Evolutionary conservation across 2,888 invertebrate genomes (phyloP), one percentile per base, ranked within the genome.

Genomic region (Coelopa pilipes): DNA sequence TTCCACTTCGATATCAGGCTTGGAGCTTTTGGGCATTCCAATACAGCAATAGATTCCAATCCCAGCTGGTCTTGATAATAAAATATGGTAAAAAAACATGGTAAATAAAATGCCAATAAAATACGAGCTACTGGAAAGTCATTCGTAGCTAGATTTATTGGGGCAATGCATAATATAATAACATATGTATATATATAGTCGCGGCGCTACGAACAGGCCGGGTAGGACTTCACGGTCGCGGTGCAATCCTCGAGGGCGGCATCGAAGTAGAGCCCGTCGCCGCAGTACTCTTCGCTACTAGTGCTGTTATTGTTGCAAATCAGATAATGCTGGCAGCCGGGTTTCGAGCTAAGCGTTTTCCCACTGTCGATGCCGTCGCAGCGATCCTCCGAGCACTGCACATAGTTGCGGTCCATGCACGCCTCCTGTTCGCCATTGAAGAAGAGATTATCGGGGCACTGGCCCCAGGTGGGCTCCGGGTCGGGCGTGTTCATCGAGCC

Each of bases 311-410:
- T 71, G 9, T 49, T 9, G 63, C 85, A 85, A 9, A 78, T 72
- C 12, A 83, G 72, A 76, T 84, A 85, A 66, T 83, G 73, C 1
- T 83, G 83, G 67, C 85, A 85, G 1, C 83, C 83, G 10, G 66
- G 60, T 0, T 50, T 80, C 3, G 59, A 17, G 57, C 83, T 84
- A 0, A 79, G 68, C 49, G 74, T 70, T 73, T 63, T 0, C 78
- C 85, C 74, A 77, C 78, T 5, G 34, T 71, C 72, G 74, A 62
- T 1, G 78, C 85, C 75, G 62, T 83, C 82, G 21, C 85, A 86
- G 66, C 86, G 86, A 78, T 85, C 84, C 24, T 76, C 73, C 10
- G 10, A 15, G 47, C 69, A 71, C 19, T 53, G 46, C 7, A 65
- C 65, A 12, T 63, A 24, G 9, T 50, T 15, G 13, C 12, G 63